Conservation (phyloP, 2,113 vertebrate genomes). For the Onychorhynchus coronatus region DNA sequence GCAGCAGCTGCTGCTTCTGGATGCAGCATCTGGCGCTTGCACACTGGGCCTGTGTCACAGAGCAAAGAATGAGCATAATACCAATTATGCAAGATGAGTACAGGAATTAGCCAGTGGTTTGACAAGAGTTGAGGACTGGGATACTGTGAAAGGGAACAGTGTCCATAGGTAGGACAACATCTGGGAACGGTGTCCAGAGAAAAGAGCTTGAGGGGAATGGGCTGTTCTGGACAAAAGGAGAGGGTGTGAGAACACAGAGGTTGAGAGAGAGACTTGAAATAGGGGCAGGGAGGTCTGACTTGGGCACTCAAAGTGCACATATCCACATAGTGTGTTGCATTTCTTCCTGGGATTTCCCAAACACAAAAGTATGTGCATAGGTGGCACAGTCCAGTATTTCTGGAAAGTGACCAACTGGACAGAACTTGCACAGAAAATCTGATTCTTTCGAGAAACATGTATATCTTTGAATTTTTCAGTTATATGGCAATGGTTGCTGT, state of each 20-base stretch:
- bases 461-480: background rate
- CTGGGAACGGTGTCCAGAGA: too few relatives aligned
- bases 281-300: background rate
- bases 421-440: background rate
- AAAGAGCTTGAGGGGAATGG: background rate
- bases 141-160: background rate
- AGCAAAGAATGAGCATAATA: background rate
- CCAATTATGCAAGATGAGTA: background rate
- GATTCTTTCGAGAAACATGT: background rate
- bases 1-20: background rate
- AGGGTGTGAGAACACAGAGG: background rate
- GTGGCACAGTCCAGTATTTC: background rate
- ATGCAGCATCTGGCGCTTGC: background rate
- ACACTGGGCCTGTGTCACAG: background rate
- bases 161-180: background rate
- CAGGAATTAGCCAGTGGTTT: background rate
- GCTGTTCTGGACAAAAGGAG: background rate
- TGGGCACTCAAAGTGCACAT: background rate
- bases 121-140: background rate
- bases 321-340: background rate
- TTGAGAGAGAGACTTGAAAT: background rate
- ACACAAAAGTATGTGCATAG: background rate
- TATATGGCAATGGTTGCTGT: background rate
- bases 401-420: background rate
- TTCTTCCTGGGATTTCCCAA: background rate